Conservation (phyloP, 2,113 vertebrate genomes). For the Oceanites oceanicus region DNA sequence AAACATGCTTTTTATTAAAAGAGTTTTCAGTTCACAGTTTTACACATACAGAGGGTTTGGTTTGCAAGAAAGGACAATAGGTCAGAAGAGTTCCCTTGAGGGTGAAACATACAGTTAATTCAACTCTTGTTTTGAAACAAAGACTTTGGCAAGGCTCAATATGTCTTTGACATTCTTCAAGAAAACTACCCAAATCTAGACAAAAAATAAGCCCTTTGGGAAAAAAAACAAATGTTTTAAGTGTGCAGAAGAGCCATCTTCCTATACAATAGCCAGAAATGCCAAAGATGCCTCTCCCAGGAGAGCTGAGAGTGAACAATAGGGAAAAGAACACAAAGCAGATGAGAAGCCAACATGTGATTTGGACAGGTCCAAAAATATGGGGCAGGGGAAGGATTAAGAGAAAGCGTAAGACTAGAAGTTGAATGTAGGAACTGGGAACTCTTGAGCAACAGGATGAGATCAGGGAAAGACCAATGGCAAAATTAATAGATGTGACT, state of each 20-base stretch:
- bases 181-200: neutral
- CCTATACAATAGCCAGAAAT: neutral
- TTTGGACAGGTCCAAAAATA: neutral
- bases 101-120: neutral
- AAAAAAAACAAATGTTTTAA: neutral
- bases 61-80: neutral
- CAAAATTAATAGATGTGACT: neutral
- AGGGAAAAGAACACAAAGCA: neutral
- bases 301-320: neutral
- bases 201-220: neutral
- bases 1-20: neutral
- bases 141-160: neutral
- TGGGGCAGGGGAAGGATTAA: neutral
- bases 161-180: neutral
- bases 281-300: neutral
- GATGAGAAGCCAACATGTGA: neutral
- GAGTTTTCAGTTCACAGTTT: neutral
- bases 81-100: neutral
- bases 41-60: neutral
- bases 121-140: neutral
- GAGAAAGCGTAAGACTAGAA: neutral
- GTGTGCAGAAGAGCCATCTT: neutral
- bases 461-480: neutral
- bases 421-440: neutral
- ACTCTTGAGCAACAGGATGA: neutral